Conservation (phyloP, 1,140 invertebrate species). For the Glomeris maerens region DNA sequence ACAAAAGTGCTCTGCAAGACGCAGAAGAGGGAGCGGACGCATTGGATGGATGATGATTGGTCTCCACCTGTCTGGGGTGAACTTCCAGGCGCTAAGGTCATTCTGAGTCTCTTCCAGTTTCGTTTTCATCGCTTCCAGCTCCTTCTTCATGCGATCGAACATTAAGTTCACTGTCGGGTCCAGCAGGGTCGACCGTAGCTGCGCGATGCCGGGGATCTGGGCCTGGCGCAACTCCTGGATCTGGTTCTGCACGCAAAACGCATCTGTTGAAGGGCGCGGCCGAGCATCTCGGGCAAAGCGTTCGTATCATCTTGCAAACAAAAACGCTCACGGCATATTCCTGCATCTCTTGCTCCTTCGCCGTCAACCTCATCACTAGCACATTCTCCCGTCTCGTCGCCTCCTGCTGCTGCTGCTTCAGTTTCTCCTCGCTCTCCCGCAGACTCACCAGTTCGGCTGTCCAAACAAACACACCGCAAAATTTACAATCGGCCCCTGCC, state of each 20-base stretch:
- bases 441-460: conserved; percentile 56
- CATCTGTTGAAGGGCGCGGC: neutral
- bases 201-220: conserved; percentile 58
- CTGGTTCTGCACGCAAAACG: conserved; percentile 52
- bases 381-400: conserved; percentile 78
- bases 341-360: conserved; percentile 92
- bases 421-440: conserved; percentile 63
- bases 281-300: neutral
- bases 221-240: conserved; percentile 74
- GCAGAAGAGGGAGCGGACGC: conserved; percentile 6
- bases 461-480: conserved; percentile 11
- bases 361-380: conserved; percentile 71
- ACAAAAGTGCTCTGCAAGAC: conserved; percentile 1
- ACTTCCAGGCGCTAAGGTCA: conserved; percentile 96
- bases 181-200: conserved; percentile 64
- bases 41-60: conserved; percentile 11
- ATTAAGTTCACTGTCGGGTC: conserved; percentile 93
- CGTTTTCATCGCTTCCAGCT: conserved; percentile 72
- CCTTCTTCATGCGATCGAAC: conserved; percentile 78
- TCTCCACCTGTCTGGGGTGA: conserved; percentile 81
- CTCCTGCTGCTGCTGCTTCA: conserved; percentile 65
- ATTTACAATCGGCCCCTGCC: neutral
- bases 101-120: conserved; percentile 94
- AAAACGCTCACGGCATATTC: conserved; percentile 70
- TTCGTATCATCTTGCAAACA: neutral